These are phyloP conservation scores for Balanococcus diminutus DNA, from an alignment of 2,888 invertebrate genomes.

Conservation along the genomic window DNA sequence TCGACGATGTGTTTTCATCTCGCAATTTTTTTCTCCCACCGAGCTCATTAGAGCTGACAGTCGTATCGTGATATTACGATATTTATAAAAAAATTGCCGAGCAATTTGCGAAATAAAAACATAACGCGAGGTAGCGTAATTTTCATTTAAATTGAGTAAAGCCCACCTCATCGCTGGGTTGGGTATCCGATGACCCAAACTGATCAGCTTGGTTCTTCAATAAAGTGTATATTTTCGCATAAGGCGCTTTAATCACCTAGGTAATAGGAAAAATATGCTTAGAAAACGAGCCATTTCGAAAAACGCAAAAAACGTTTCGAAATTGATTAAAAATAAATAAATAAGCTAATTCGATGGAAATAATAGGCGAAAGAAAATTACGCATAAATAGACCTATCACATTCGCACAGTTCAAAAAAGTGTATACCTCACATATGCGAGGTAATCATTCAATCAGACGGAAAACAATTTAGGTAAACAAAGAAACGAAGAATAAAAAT, in stretches of 20 bases:
- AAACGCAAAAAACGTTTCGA: constrained; percentile 62
- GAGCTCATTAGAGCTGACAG: background rate
- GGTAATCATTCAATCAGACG: too few relatives aligned
- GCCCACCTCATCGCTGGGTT: constrained; percentile 62
- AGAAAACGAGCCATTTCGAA: too few relatives aligned
- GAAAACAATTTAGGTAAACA: too few relatives aligned
- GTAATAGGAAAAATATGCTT: constrained; percentile 57
- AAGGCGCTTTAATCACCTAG: constrained; percentile 95
- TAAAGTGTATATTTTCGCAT: constrained; percentile 95
- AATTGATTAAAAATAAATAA: too few relatives aligned
- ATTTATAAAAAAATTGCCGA: too few relatives aligned
- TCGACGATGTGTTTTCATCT: background rate
- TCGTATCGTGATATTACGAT: background rate
- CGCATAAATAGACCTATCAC: too few relatives aligned
- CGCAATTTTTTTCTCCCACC: background rate
- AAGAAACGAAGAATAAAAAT: too few relatives aligned
- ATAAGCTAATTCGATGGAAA: too few relatives aligned
- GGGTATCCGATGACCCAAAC: constrained; percentile 71
- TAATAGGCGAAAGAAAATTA: too few relatives aligned
- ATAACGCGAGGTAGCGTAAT: background rate
- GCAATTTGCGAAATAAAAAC: background rate
- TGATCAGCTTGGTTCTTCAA: constrained; percentile 88
- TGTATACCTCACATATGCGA: too few relatives aligned
- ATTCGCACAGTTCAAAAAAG: too few relatives aligned
- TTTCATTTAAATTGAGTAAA: background rate